Conservation (phyloP, 2,797 vertebrate genomes). For the Hippoglossus hippoglossus region DNA sequence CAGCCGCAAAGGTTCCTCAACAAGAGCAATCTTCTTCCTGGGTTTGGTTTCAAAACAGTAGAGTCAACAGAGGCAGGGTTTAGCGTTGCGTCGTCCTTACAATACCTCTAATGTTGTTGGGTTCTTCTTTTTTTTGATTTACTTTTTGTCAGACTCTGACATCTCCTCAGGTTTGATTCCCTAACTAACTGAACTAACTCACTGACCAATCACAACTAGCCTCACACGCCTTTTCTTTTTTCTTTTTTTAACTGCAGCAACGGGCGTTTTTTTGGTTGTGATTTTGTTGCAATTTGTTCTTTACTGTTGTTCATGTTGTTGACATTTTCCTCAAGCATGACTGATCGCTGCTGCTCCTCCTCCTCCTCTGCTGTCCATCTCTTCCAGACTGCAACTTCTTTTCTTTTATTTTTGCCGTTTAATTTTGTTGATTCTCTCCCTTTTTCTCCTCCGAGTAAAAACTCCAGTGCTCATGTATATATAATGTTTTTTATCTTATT, state of each 20-base stretch:
- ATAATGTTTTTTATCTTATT: conserved; percentile 85
- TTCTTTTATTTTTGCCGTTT: conserved; percentile 65
- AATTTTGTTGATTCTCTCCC: conserved; percentile 76
- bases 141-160: conserved; percentile 66
- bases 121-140: conserved; percentile 24
- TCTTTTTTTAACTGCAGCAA: conserved; percentile 61
- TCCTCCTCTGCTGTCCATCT: conserved; percentile 78
- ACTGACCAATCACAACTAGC: conserved; percentile 79
- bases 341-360: conserved; percentile 76
- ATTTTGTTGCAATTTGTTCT: conserved; percentile 70
- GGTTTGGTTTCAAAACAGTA: conserved; percentile 42
- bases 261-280: conserved; percentile 53
- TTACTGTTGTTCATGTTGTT: conserved; percentile 75
- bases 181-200: conserved; percentile 83
- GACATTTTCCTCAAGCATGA: conserved; percentile 83
- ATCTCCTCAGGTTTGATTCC: conserved; percentile 71
- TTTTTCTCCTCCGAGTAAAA: conserved; percentile 79
- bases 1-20: conserved; percentile 43
- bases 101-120: conserved; percentile 54
- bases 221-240: conserved; percentile 62
- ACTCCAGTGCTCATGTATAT: conserved; percentile 80
- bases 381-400: conserved; percentile 73
- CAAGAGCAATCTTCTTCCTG: conserved; percentile 47
- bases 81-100: conserved; percentile 48
- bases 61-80: conserved; percentile 60